These are phyloP conservation scores for Taxidea taxus DNA, from an alignment of 2,113 vertebrate genomes.

Conservation along the genomic window DNA sequence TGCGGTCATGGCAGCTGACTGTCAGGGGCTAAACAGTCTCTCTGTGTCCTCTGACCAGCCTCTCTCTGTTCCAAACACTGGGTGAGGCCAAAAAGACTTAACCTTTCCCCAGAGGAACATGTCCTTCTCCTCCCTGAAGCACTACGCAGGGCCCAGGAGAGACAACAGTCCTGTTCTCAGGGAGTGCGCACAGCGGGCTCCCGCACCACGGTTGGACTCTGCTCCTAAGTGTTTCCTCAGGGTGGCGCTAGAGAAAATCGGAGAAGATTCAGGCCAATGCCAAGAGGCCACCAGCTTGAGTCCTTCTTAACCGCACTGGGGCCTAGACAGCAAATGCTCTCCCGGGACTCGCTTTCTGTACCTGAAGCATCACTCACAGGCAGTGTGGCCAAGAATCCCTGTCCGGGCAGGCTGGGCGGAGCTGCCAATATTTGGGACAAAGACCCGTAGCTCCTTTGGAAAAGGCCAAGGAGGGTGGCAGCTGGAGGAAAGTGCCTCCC, in stretches of 20 bases:
- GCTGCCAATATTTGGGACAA: fast-evolving
- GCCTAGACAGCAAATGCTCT: not conserved
- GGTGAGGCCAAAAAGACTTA: not conserved
- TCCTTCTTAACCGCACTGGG: not conserved
- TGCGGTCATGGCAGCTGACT: not conserved
- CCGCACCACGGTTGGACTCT: not conserved
- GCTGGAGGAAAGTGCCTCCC: fast-evolving
- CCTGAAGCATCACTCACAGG: not conserved
- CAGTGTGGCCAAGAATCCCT: not conserved
- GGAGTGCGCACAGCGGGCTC: not conserved
- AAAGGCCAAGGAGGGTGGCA: not conserved
- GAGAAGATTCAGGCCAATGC: not conserved
- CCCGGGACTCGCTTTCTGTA: not conserved
- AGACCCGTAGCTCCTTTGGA: not conserved
- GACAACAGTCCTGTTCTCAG: not conserved
- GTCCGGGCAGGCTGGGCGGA: not conserved
- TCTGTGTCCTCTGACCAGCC: not conserved
- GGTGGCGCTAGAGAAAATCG: not conserved
- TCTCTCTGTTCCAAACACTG: not conserved
- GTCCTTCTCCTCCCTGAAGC: not conserved
- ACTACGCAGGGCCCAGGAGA: not conserved
- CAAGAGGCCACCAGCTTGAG: not conserved
- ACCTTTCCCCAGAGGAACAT: not conserved
- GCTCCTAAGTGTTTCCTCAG: not conserved
- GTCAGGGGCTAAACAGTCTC: not conserved